Conservation (phyloP, 2,888 invertebrate genomes). For the Anagyrus pseudococci region DNA sequence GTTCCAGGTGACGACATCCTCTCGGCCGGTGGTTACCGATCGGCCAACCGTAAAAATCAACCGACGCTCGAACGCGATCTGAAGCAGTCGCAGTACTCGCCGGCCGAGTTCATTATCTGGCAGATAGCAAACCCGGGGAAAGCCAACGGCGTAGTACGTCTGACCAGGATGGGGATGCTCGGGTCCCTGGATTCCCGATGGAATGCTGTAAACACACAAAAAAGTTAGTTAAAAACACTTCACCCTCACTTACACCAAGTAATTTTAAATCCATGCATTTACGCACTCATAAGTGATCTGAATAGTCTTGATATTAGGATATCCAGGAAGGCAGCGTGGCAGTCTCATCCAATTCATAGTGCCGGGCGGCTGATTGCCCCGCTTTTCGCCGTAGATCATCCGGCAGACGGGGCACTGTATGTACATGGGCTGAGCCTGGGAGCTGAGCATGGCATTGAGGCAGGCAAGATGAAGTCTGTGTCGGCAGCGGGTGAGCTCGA, state of each 20-base stretch:
- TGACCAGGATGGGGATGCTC: slow-evolving; percentile 83
- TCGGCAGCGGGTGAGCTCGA: slow-evolving; percentile 75
- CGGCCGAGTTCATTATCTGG: slow-evolving; percentile 85
- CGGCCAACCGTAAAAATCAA: slow-evolving; percentile 85
- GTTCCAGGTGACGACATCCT: slow-evolving; percentile 93
- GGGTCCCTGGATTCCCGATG: slow-evolving; percentile 81
- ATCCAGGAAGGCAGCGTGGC: slow-evolving; percentile 74
- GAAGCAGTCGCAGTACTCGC: slow-evolving; percentile 76
- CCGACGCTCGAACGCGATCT: slow-evolving; percentile 83
- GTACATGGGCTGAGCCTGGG: slow-evolving; percentile 69
- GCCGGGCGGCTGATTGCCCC: slow-evolving; percentile 83
- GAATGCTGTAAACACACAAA: slow-evolving; percentile 73
- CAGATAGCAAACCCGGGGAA: slow-evolving; percentile 81
- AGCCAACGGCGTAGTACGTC: slow-evolving; percentile 88
- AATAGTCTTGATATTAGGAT: slow-evolving; percentile 74
- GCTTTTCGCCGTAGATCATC: slow-evolving; percentile 79
- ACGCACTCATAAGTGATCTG: slow-evolving; percentile 85
- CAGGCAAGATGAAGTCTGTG: slow-evolving; percentile 85
- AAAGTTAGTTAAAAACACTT: no score
- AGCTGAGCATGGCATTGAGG: slow-evolving; percentile 76
- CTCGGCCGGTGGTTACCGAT: slow-evolving; percentile 88
- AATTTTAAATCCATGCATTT: no score
- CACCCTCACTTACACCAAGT: no score
- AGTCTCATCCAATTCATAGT: slow-evolving; percentile 83
- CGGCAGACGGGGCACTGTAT: slow-evolving; percentile 89